Evolutionary conservation across 2,888 invertebrate genomes (phyloP).

Genomic region (Platynereis dumerilii): DNA sequence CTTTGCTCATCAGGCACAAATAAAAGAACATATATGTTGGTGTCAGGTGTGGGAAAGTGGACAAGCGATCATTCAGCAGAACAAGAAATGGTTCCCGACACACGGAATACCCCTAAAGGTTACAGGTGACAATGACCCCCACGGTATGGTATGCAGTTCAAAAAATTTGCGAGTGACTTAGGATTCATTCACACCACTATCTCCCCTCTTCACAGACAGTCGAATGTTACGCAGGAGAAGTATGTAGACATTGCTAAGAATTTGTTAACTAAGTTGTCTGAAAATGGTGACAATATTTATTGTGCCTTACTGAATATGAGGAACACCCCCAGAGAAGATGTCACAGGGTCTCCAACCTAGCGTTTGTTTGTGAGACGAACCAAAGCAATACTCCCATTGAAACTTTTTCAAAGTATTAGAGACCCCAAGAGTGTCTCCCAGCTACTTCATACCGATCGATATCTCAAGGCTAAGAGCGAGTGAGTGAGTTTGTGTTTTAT

Average conservation of each 20-base stretch:
- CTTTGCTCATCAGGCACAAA: no score
- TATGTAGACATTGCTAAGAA: constrained; percentile 26
- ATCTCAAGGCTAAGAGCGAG: no score
- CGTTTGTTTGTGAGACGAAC: no score
- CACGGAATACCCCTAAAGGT: constrained; percentile 26
- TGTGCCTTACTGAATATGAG: constrained; percentile 25
- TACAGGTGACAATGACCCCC: constrained; percentile 29
- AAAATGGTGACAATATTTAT: constrained; percentile 18
- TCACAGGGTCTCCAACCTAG: constrained; percentile 26
- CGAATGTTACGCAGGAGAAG: constrained; percentile 29
- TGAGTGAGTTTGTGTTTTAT: no score
- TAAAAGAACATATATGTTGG: no score
- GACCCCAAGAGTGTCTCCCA: no score
- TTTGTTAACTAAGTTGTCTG: constrained; percentile 15
- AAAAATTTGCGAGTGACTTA: constrained; percentile 13
- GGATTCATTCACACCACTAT: constrained; percentile 16
- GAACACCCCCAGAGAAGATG: constrained; percentile 29
- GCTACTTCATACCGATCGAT: no score
- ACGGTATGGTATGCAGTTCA: constrained; percentile 19
- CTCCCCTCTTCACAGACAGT: constrained; percentile 22
- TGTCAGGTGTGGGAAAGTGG: no score
- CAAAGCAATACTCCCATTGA: no score
- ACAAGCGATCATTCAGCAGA: constrained; percentile 15
- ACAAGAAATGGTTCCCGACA: constrained; percentile 24
- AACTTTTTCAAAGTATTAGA: no score